A percentile compares a stretch with the other conserved stretches of the same genome.
Evolutionary conservation across 1,140 invertebrate genomes (phyloP).

Genomic region (Hycleus phaleratus): DNA sequence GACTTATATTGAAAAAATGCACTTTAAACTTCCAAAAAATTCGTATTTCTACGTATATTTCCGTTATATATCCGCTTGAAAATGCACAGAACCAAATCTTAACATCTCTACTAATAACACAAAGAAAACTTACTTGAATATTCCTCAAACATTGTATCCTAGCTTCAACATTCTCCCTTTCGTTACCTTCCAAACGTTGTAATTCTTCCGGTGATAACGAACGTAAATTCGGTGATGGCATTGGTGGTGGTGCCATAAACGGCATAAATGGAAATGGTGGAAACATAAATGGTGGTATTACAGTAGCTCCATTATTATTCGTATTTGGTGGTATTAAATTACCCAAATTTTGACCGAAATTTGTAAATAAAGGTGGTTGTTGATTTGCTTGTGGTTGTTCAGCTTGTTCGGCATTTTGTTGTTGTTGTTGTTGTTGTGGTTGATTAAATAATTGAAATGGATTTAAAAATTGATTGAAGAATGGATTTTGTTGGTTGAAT

Average conservation of each 20-base stretch:
- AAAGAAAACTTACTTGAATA: conserved; percentile 53
- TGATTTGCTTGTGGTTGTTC: background rate
- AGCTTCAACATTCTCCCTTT: conserved; percentile 81
- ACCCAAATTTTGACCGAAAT: background rate
- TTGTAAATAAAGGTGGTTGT: conserved; percentile 1
- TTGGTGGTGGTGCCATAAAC: conserved; percentile 59
- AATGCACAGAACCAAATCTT: too few relatives aligned
- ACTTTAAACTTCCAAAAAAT: too few relatives aligned
- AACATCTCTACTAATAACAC: too few relatives aligned
- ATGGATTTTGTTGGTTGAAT: conserved; percentile 32
- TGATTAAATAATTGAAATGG: background rate
- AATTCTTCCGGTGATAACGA: conserved; percentile 78
- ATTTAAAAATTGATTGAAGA: conserved; percentile 21
- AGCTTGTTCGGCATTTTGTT: background rate
- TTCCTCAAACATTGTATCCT: conserved; percentile 76
- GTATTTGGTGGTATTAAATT: background rate
- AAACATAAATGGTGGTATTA: conserved; percentile 47
- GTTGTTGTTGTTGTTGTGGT: conserved; percentile 8
- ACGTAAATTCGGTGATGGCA: conserved; percentile 66
- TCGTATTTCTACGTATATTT: too few relatives aligned
- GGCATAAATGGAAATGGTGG: conserved; percentile 51
- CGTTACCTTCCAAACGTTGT: conserved; percentile 76
- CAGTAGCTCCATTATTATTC: conserved; percentile 16
- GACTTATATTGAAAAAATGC: too few relatives aligned
- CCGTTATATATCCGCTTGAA: too few relatives aligned